Conservation (phyloP, 2,797 vertebrate genomes). For the Enteromius fasciolatus region DNA sequence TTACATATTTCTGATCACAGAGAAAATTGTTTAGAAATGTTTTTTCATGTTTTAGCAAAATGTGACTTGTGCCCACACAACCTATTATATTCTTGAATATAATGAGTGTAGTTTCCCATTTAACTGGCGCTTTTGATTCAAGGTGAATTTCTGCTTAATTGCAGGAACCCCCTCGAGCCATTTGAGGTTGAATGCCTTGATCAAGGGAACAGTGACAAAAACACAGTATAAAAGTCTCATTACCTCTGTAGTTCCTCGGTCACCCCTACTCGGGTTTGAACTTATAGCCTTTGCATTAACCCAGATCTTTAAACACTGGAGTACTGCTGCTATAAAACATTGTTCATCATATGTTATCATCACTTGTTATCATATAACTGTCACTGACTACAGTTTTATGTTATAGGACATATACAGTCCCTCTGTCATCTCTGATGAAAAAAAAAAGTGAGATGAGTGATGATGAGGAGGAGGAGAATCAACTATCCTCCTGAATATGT, state of each 20-base stretch:
- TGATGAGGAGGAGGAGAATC: conserved; percentile 1
- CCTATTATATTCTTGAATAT: neutral
- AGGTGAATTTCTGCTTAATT: conserved; percentile 31
- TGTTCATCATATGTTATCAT: conserved; percentile 10
- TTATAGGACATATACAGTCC: conserved; percentile 10
- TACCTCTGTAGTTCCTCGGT: conserved; percentile 16
- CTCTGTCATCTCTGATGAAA: neutral
- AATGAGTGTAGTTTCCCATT: neutral
- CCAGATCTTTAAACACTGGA: neutral
- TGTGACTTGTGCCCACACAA: neutral
- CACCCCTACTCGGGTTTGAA: conserved; percentile 14
- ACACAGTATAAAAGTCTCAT: neutral
- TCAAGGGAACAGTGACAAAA: conserved; percentile 8
- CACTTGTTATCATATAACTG: conserved; percentile 1
- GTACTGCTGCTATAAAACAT: neutral
- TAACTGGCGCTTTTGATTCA: neutral
- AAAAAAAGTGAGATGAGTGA: neutral
- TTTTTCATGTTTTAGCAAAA: neutral
- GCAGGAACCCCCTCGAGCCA: conserved; percentile 13
- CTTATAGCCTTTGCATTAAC: conserved; percentile 13
- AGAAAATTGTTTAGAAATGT: neutral
- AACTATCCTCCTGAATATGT: neutral
- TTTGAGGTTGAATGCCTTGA: conserved; percentile 12
- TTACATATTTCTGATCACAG: neutral
- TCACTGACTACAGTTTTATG: neutral